Base-by-base conservation (phyloP, 2,888 invertebrate species). In the Oxytorus armatus region DNA sequence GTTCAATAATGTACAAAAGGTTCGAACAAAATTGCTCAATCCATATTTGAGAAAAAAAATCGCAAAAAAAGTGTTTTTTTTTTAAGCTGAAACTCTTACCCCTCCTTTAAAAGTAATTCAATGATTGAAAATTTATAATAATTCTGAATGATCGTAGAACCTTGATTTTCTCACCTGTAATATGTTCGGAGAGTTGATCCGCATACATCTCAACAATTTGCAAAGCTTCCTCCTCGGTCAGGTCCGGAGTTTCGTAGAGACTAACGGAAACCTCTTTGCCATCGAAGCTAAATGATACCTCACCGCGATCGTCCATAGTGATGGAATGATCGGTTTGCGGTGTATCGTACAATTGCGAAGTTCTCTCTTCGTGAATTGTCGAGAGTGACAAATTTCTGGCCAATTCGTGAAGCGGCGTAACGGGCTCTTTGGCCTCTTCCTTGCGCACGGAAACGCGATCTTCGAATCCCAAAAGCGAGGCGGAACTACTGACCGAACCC, bases 161-260 rank as follows among this genome's bases (percentile, higher is more conserved):
- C n/a, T 0, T 10, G 16, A 51, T 7, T 36, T 3, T 11, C 86
- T 90, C 89, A 94, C 94, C 94, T 83, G 95, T 94, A 10, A 97
- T 95, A 89, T 97, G 96, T 92, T 98, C 97, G 0, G 97, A 97
- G 75, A 97, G 93, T 92, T 98, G 97, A 90, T 98, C 97, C 0
- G 98, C 98, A 88, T 97, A 98, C 97, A 98, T 97, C 93, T 98
- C 97, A 0, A 97, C 96, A 86, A 98, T 97, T 92, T 97, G 96
- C 36, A 97, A 93, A 0, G 97, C 98, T 92, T 98, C 97, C 91
- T 97, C 97, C 92, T 98, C 97, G 0, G 97, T 98, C 63, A 98
- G 93, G 92, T 98, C 98, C 0, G 98, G 98, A 0, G 98, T 98
- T 93, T 98, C 98, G 88, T 97, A 98, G 1, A 98, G 92, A 2